These are phyloP conservation scores for Phylloscopus collybita DNA, from an alignment of 2,797 vertebrate genomes.

Conservation along the genomic window DNA sequence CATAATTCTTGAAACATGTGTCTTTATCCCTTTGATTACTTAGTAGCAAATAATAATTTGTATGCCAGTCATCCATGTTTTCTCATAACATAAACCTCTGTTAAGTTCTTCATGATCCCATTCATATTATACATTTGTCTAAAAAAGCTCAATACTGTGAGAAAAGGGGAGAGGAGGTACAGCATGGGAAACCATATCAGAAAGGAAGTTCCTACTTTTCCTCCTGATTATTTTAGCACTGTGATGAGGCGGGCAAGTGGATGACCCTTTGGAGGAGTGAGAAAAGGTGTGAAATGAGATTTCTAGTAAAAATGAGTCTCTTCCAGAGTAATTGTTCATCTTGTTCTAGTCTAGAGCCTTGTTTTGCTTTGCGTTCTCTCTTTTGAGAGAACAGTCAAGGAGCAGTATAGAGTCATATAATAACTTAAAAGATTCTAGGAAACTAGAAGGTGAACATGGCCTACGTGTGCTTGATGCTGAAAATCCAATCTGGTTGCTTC, in stretches of 20 bases:
- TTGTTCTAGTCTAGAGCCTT: not conserved
- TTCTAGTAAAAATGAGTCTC: not conserved
- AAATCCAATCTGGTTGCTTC: not conserved
- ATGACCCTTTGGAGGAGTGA: not conserved
- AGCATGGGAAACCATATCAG: rapidly evolving
- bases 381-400: not conserved
- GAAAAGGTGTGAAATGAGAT: not conserved
- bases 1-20: slow-evolving; percentile 8
- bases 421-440: not conserved
- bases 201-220: not conserved
- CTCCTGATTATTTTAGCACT: not conserved
- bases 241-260: not conserved
- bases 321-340: not conserved
- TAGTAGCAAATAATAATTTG: slow-evolving; percentile 2
- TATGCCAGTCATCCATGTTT: not conserved
- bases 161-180: not conserved
- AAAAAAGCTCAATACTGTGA: not conserved
- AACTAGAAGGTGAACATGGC: not conserved
- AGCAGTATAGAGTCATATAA: not conserved
- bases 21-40: slow-evolving; percentile 32
- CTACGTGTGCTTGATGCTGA: not conserved
- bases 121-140: not conserved
- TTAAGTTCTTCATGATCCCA: not conserved
- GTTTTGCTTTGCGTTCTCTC: not conserved
- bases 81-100: not conserved